Percentiles rank a stretch among this genome's conserved stretches.
phyloP scores from a whole-genome alignment of 2,888 invertebrate species.

The Penaeus monodon region DNA sequence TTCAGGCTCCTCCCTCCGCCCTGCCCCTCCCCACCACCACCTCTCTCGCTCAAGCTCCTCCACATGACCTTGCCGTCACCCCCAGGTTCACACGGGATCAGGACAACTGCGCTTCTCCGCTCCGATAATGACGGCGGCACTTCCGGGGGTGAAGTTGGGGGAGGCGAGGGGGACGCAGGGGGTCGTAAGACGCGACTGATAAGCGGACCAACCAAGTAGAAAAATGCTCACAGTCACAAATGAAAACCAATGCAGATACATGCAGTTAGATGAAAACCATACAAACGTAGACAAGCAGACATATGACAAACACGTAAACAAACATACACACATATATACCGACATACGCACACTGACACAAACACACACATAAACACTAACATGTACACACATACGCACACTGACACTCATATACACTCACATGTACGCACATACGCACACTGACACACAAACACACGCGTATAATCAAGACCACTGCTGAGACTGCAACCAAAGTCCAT shows the following conservation, averaged over 20 bases:
- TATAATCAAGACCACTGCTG: neutral
- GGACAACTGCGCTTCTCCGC: neutral
- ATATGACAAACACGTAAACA: neutral
- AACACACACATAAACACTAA: neutral
- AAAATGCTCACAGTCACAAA: neutral
- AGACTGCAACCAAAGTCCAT: too few species aligned
- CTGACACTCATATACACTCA: neutral
- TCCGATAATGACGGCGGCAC: neutral
- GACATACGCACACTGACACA: constrained; percentile 1
- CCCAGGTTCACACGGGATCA: too few species aligned
- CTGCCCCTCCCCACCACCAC: too few species aligned
- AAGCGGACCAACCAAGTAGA: too few species aligned
- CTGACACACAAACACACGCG: constrained; percentile 3
- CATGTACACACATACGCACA: neutral
- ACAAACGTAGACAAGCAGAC: neutral
- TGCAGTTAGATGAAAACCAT: neutral
- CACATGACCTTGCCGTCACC: too few species aligned
- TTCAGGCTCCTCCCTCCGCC: too few species aligned
- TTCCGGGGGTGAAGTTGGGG: neutral
- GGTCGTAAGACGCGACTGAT: neutral
- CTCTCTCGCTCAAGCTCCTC: too few species aligned
- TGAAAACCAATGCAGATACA: neutral
- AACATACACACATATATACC: neutral
- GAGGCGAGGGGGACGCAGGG: neutral
- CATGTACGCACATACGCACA: neutral